Evolutionary conservation across 1,140 invertebrate species (phyloP), one percentile per base, ranked within the genome.

Genomic region (Coptotermes formosanus): DNA sequence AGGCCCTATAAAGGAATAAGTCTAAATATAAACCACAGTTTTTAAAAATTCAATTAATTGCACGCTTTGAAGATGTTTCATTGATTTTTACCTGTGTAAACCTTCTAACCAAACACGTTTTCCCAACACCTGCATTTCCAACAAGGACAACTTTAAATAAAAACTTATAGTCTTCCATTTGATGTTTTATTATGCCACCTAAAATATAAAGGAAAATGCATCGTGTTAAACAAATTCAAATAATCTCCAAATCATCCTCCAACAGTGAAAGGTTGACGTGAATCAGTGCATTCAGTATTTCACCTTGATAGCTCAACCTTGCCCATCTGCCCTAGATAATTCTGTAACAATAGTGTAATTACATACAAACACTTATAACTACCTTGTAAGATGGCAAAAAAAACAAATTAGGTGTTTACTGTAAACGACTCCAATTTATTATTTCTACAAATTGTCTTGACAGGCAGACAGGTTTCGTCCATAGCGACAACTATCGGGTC

Each of bases 91-190:
- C 93, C 92, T 97, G 96, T 45, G 97, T 96, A 92, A 97, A 99
- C 89, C 97, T 93, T 87, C 97, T 93, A 82, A 98, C 97, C 82
- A 98, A 93, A 92, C 97, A 98, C 75, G 97, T 98, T 92, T 98
- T 98, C 52, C 97, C 97, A 87, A 99, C 97, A 59, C 97, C 97
- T 88, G 97, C 97, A 93, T 99, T 98, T 64, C 97, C 97, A 87
- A 98, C 97, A 81, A 98, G 92, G 84, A 99, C 97, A 88, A 99
- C 98, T 96, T 99, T 99, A 91, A 99, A 99, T 87, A 99, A 92
- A 93, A 98, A 99, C 92, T 98, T 99, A 91, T 98, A 99, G 93
- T 99, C 98, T 92, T 99, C 98, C 98, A 99, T 99, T 48, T 48
- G 86, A 59, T 84, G 75, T 84, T 82, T 75, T 64, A 48, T 25